Base-by-base conservation (phyloP, 2,797 vertebrate species). In the Sebastes minor region DNA sequence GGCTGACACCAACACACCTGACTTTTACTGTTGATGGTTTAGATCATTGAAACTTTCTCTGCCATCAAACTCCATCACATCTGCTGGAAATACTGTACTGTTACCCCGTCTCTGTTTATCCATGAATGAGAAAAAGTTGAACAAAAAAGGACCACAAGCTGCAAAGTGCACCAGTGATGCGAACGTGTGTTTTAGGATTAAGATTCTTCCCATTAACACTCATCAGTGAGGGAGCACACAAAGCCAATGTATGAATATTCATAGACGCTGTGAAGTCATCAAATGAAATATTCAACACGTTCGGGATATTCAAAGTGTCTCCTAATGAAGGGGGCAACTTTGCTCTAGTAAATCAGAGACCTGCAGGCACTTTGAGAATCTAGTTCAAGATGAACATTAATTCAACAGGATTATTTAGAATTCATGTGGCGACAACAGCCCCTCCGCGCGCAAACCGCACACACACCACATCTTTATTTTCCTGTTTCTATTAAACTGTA, bases 281-380 rank as follows among this genome's bases (percentile, higher is more conserved):
- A 71, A 61, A 90, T 89, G 61, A 90, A 92, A 90, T 89, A 91
- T 91, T 91, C 81, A 88, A 67, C 62, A 59, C 52, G 25, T 78
- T 81, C 16, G 46, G 78, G 71, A 83, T 72, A 83, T 76, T 86
- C 67, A 85, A 33, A 86, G 68, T 76, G 76, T 79, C 55, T 82
- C 65, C 77, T 82, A 89, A 78, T 82, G 80, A 84, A 83, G 76
- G 71, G 76, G 71, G 77, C 81, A 78, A 70, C 71, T 33, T 61
- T 73, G 76, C 59, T 53, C 18, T 12, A 60, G 73, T 77, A 78
- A 85, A 85, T 70, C 75, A 70, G 69, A 85, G 70, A 86, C 83
- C 90, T 85, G 77, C 75, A 71, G 86, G 86, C 82, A 33, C 64
- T 88, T 38, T 67, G 74, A 25, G 85, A 89, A 88, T 90, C 78